A percentile compares a stretch with the other conserved stretches of the same genome.
These are phyloP conservation scores for Siphonodentalium dalli DNA, from an alignment of 2,888 invertebrate genomes.

Conservation along the genomic window DNA sequence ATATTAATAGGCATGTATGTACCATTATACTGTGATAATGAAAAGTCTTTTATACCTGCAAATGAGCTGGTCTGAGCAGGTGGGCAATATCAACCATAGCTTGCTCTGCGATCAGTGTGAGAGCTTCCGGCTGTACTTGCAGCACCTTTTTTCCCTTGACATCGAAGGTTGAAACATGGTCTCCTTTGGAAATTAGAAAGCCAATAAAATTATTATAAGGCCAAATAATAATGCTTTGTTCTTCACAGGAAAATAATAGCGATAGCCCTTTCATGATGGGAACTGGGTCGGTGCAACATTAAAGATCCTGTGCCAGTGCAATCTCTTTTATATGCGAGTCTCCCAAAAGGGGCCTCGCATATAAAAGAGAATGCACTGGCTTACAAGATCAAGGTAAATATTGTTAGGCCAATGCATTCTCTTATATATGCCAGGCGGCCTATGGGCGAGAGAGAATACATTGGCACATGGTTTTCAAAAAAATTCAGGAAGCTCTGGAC, in stretches of 20 bases:
- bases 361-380: no score
- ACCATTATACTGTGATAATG: neutral
- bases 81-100: slow-evolving; percentile 65
- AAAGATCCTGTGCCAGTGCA: neutral
- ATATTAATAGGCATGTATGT: no score
- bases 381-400: no score
- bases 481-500: no score
- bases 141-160: slow-evolving; percentile 58
- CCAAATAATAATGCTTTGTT: neutral
- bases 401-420: no score
- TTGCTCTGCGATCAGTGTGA: slow-evolving; percentile 61
- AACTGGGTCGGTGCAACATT: neutral
- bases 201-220: neutral
- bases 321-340: no score
- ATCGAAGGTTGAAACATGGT: slow-evolving; percentile 60
- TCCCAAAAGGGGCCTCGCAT: no score
- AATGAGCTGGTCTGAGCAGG: slow-evolving; percentile 61
- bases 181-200: slow-evolving; percentile 41
- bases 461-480: no score
- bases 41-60: slow-evolving; percentile 60
- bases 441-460: no score
- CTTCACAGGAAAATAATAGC: neutral
- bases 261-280: neutral
- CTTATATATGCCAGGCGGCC: no score
- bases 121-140: slow-evolving; percentile 56